These are phyloP conservation scores for Halcyon badia DNA, from an alignment of 2,797 vertebrate genomes.

Conservation along the genomic window DNA sequence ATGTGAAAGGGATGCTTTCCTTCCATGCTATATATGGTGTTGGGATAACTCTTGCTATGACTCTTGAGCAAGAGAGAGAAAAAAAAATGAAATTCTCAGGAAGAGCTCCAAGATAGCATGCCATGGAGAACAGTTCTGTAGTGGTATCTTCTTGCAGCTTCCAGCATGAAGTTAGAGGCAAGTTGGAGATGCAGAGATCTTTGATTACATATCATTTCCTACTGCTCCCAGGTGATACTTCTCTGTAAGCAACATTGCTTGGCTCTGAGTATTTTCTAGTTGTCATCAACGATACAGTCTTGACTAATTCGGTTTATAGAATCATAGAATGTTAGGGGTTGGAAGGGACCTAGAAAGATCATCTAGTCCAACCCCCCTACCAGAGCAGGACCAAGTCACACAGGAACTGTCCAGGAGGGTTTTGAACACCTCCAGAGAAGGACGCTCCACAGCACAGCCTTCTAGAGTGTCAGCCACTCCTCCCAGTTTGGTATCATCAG, in stretches of 20 bases:
- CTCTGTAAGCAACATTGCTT: not conserved
- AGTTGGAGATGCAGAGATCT: not conserved
- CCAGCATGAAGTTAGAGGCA: not conserved
- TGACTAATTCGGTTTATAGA: not conserved
- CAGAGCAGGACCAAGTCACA: too few relatives aligned
- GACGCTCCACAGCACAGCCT: too few relatives aligned
- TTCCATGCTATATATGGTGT: not conserved
- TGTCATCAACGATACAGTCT: not conserved
- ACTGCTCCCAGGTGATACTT: not conserved
- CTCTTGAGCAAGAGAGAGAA: not conserved
- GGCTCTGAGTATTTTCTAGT: not conserved
- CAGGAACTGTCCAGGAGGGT: too few relatives aligned
- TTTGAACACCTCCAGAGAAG: too few relatives aligned
- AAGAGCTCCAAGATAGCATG: not conserved
- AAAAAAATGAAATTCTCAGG: not conserved
- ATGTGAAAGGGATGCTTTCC: not conserved
- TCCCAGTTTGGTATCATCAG: too few relatives aligned
- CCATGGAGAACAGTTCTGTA: not conserved
- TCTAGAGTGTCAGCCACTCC: too few relatives aligned
- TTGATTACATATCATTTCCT: not conserved
- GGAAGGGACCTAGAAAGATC: too few relatives aligned
- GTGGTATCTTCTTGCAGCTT: not conserved
- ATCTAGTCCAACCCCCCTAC: too few relatives aligned
- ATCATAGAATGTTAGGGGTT: too few relatives aligned
- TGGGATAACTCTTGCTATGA: not conserved